These are phyloP conservation scores for Daktulosphaira vitifoliae DNA, from an alignment of 1,140 invertebrate genomes.

Conservation along the genomic window DNA sequence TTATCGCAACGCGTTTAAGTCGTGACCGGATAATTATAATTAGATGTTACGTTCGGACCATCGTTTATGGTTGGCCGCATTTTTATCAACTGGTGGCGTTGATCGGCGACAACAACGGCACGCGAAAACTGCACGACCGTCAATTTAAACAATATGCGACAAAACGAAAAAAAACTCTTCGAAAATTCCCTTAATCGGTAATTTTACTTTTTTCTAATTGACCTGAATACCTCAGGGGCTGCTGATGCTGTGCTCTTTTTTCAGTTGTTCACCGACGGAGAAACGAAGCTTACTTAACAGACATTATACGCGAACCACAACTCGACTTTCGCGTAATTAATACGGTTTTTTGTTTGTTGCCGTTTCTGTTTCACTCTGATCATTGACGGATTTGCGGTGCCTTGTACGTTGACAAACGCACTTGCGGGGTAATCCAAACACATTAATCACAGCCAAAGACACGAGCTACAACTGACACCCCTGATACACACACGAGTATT, in stretches of 20 bases:
- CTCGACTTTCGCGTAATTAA: conserved; percentile 22
- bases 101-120: no score
- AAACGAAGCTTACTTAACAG: not conserved
- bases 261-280: no score
- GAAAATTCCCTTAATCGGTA: not conserved
- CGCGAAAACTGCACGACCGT: no score
- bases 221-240: conserved; percentile 26
- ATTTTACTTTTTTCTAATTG: conserved; percentile 29
- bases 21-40: conserved; percentile 4
- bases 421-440: not conserved
- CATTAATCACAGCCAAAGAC: no score
- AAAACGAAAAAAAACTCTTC: conserved; percentile 7
- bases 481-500: no score
- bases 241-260: not conserved
- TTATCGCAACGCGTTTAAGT: not conserved
- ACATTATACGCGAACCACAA: not conserved
- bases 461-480: no score
- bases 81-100: no score
- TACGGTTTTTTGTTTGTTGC: not conserved
- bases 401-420: conserved; percentile 2
- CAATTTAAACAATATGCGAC: not conserved
- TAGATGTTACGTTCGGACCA: no score
- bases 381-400: no score
- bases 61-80: conserved; percentile 6
- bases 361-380: no score